Evolutionary conservation across 2,113 vertebrate species (phyloP).

Genomic region (Neolamprologus ventralis): DNA sequence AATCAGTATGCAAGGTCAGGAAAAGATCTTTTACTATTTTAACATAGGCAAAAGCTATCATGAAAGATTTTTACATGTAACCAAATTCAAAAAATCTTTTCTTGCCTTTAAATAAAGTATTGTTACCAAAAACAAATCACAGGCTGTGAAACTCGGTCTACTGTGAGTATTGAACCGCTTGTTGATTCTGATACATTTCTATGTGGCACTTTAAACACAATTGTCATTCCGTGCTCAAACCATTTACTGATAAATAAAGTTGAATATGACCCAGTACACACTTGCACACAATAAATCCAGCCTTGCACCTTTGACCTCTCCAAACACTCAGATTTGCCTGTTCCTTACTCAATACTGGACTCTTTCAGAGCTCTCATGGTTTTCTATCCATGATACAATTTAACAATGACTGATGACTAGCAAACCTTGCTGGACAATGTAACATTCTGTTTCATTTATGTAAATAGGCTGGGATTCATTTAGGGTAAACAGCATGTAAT

Average conservation of each 20-base stretch:
- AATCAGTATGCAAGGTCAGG: neutral
- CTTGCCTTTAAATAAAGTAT: neutral
- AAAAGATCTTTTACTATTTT: neutral
- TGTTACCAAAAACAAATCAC: neutral
- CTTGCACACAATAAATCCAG: neutral
- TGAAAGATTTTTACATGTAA: neutral
- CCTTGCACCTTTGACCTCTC: neutral
- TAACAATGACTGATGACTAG: slow-evolving; percentile 64
- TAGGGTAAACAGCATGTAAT: slow-evolving; percentile 1
- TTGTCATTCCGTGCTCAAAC: neutral
- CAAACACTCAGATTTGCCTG: neutral
- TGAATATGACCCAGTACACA: neutral
- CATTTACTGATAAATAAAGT: neutral
- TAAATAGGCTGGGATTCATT: neutral
- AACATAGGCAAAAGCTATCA: neutral
- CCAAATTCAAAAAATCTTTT: neutral
- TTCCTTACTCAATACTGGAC: neutral
- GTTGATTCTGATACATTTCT: neutral
- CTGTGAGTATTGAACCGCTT: neutral
- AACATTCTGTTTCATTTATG: slow-evolving; percentile 47
- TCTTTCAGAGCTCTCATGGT: slow-evolving; percentile 8
- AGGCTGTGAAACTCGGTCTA: neutral
- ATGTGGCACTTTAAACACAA: neutral
- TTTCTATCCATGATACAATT: slow-evolving; percentile 41
- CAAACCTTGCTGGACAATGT: slow-evolving; percentile 49